Evolutionary conservation across 2,113 vertebrate species (phyloP).

Genomic region (Hemiprocne comata): DNA sequence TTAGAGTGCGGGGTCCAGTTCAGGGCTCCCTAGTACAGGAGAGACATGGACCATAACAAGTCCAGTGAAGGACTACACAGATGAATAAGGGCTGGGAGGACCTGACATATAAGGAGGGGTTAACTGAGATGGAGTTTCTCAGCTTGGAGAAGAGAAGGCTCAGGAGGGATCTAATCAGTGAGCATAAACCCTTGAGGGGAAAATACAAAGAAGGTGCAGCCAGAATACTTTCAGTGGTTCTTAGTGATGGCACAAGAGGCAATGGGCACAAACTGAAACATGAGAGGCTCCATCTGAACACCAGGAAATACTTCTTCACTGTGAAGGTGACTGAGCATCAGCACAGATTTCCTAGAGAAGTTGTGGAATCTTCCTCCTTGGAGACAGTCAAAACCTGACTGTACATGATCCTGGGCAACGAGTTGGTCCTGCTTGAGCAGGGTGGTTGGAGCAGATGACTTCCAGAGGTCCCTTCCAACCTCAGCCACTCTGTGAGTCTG

Average conservation of each 20-base stretch:
- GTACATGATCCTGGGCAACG: not conserved
- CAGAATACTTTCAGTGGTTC: not conserved
- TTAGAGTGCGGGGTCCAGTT: not conserved
- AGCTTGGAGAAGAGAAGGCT: not conserved
- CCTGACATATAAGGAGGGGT: not conserved
- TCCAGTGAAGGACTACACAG: not conserved
- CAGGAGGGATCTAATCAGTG: not conserved
- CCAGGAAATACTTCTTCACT: not conserved
- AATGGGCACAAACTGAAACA: not conserved
- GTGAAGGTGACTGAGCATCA: not conserved
- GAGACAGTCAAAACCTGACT: not conserved
- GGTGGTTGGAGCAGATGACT: not conserved
- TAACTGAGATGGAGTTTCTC: not conserved
- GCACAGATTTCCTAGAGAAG: not conserved
- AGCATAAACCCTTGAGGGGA: not conserved
- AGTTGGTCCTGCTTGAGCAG: not conserved
- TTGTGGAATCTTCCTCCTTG: not conserved
- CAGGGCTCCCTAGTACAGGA: not conserved
- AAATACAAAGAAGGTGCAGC: not conserved
- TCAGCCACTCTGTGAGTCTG: not conserved
- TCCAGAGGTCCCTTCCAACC: not conserved
- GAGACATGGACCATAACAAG: not conserved
- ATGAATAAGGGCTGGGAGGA: not conserved
- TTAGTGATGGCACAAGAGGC: not conserved
- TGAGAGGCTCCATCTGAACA: not conserved